Base-by-base conservation (phyloP, 2,888 invertebrate genomes). In the Tanypteryx hageni region DNA sequence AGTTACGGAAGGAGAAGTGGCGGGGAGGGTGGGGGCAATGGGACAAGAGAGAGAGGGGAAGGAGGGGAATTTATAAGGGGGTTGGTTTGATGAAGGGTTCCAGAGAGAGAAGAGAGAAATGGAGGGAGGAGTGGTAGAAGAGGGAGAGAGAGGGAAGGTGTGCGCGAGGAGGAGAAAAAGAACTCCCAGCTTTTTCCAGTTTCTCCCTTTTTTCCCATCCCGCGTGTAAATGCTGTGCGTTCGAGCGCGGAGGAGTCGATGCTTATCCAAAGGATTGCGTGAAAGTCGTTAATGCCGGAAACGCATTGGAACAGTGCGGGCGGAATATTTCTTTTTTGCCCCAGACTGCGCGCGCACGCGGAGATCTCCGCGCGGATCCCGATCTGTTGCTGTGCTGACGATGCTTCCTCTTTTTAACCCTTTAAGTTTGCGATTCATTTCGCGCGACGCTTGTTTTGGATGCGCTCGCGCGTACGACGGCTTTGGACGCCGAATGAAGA, bases 341-440 rank as follows among this genome's bases (percentile, higher is more conserved):
- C 83, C 57, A n/a, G 44, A 16, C 14, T 31, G 64, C n/a, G 31
- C 44, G 64, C 18, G 44, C 64, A 18, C 61, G 31, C 31, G 27
- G 13, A 18, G 44, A 44, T n/a, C 18, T 22, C 86, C 31, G n/a
- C 18, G 27, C 59, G 14, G 61, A 11, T 16, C 59, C 44, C 31
- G 86, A 89, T 44, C 64, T 89, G 89, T 89, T 89, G 89, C 89
- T 64, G 89, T 68, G 89, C 44, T n/a, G 68, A n/a, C n/a, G 89
- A 56, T 68, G 44, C 31, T 31, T 64, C 89, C 61, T 61, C 61
- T 89, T 89, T 44, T 44, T 44, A 44, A 44, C 44, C 44, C 44
- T 44, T 44, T 44, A 44, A 44, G 44, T 44, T 44, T 44, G 44
- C 44, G 44, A 44, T 44, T 44, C 44, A 44, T 44, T 44, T 44